These are phyloP conservation scores for Eospalax fontanierii DNA, from an alignment of 2,797 vertebrate species.

Conservation along the genomic window DNA sequence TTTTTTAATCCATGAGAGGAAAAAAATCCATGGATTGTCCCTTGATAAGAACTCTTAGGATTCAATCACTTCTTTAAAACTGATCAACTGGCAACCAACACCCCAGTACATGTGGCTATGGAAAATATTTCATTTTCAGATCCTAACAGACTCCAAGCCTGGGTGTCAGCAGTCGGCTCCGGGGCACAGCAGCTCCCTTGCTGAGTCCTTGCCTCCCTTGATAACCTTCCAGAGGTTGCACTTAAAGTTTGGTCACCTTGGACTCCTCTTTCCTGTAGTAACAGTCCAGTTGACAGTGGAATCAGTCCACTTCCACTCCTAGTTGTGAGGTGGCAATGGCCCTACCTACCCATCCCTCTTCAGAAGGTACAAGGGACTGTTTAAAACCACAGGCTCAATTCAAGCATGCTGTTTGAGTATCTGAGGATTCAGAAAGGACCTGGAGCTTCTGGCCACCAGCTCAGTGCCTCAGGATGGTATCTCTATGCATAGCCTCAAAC, in stretches of 20 bases:
- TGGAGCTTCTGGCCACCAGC: neutral
- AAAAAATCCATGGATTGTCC: neutral
- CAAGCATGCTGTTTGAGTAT: neutral
- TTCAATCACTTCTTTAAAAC: neutral
- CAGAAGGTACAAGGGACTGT: neutral
- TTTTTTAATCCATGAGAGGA: too few species aligned
- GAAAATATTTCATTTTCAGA: neutral
- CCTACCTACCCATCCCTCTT: neutral
- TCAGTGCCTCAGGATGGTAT: neutral
- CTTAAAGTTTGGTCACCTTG: neutral
- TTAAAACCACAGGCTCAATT: neutral
- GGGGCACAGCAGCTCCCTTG: fast-evolving
- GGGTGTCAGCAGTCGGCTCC: neutral
- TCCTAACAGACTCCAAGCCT: neutral
- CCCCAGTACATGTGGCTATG: neutral
- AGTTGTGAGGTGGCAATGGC: too few species aligned
- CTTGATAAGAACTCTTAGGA: neutral
- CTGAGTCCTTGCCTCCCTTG: neutral
- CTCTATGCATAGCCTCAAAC: neutral
- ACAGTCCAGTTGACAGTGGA: neutral
- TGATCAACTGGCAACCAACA: neutral
- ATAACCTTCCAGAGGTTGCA: neutral
- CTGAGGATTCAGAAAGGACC: neutral
- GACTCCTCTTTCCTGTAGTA: neutral
- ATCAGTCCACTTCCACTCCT: neutral